Percentiles rank a stretch among this genome's conserved stretches.
Conservation (phyloP, 2,797 vertebrate genomes). For the Eleutherodactylus coqui region DNA sequence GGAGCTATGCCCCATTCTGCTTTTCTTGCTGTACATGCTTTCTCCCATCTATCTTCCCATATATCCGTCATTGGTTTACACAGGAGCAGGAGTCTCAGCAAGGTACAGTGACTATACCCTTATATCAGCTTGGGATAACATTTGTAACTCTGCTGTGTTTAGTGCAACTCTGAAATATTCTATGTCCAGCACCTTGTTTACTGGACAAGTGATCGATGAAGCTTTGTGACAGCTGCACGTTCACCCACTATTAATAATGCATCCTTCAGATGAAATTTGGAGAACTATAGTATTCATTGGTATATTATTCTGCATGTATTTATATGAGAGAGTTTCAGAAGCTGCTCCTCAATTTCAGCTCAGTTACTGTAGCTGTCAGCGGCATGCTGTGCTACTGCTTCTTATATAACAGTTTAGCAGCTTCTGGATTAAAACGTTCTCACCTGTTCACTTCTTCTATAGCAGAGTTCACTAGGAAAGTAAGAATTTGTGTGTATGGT, state of each 20-base stretch:
- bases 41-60: slow-evolving; percentile 39
- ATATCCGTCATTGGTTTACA: slow-evolving; percentile 23
- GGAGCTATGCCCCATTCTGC: slow-evolving; percentile 49
- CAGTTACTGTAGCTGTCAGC: not conserved
- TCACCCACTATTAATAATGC: too few species aligned
- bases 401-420: not conserved
- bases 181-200: not conserved
- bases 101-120: slow-evolving; percentile 44
- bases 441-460: not conserved
- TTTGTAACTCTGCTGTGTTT: slow-evolving; percentile 12
- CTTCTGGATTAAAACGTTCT: not conserved
- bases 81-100: slow-evolving; percentile 3
- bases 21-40: slow-evolving; percentile 30
- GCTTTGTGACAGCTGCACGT: not conserved
- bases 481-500: not conserved
- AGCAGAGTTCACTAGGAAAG: not conserved
- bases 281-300: too few species aligned
- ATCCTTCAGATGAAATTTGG: not conserved
- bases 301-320: not conserved
- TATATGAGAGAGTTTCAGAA: not conserved
- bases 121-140: not conserved
- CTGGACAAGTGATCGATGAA: not conserved
- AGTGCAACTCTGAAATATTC: not conserved
- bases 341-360: too few species aligned
- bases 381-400: not conserved